Evolutionary conservation across 1,140 invertebrate genomes (phyloP), one percentile per base, ranked within the genome.

Genomic region (Drosophila tropicalis): DNA sequence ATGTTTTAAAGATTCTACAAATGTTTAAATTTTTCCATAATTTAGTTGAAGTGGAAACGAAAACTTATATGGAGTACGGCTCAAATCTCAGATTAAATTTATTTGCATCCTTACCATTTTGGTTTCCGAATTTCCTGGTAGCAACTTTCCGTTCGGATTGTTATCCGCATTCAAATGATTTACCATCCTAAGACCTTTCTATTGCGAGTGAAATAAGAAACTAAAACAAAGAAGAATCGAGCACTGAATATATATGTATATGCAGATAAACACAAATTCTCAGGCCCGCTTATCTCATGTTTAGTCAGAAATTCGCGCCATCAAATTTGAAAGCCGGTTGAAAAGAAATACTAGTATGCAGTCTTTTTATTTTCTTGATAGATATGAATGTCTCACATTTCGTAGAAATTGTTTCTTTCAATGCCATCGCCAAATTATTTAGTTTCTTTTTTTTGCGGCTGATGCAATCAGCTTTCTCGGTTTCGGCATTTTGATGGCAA

Each of bases 361-460:
- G 29, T 29, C 22, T 25, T 25, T 25, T 4, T 25, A 25, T 25
- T 29, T 25, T 25, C 25, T 25, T 1, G 19, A 25, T 25, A 25
- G 2, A 4, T 29, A 29, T 29, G 29, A 5, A 5, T 29, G 29
- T 29, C 71, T 75, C 72, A 40, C 34, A 41, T 39, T 75, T 63
- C 10, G 25, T 39, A 39, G 36, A 39, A 39, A 39, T 3, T 12
- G 3, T 13, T 13, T 4, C 76, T 95, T 25, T 25, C 22, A 25
- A 25, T 95, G 22, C 96, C 54, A 96, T 78, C 36, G 94, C 94
- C 96, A 96, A 97, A 65, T 3, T 1, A 44, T 57, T 76, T 63
- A 6, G 29, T 68, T 68, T 13, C n/a, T 39, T 13, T 39, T 39
- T 39, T 39, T 39, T 39, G 34, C 34, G 64, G 55, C 74, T 76